A percentile compares a stretch with the other conserved stretches of the same genome.
Conservation (phyloP, 2,797 vertebrate genomes). For the Eremophila alpestris region DNA sequence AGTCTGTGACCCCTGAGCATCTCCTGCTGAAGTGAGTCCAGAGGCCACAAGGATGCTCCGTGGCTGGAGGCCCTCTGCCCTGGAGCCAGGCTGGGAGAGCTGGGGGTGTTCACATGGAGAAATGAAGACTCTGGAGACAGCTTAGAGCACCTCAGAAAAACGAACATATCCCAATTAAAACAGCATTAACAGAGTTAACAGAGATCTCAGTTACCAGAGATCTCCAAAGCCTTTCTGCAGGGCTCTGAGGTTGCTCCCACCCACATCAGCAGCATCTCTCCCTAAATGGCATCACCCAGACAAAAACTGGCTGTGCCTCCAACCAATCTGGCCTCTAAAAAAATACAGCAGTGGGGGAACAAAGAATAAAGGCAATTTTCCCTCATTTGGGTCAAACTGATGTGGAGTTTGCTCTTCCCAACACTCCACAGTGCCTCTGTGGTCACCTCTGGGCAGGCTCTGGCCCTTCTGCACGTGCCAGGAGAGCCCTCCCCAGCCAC, state of each 20-base stretch:
- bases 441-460: not conserved
- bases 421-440: accelerated
- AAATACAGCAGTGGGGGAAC: not conserved
- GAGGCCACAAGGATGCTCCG: not conserved
- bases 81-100: not conserved
- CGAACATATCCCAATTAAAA: not conserved
- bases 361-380: accelerated
- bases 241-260: not conserved
- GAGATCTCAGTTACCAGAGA: not conserved
- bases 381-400: not conserved
- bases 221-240: not conserved
- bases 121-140: not conserved
- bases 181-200: too few species aligned
- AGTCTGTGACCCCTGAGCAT: not conserved
- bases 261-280: not conserved
- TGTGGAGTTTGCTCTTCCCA: not conserved
- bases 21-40: not conserved
- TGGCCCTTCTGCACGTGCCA: accelerated
- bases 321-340: not conserved
- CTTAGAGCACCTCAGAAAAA: not conserved
- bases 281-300: not conserved
- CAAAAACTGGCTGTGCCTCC: not conserved
- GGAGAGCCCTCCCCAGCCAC: not conserved
- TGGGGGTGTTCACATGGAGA: not conserved
- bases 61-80: not conserved